phyloP scores from a whole-genome alignment of 2,113 vertebrate species.

The Pangasianodon gigas region DNA sequence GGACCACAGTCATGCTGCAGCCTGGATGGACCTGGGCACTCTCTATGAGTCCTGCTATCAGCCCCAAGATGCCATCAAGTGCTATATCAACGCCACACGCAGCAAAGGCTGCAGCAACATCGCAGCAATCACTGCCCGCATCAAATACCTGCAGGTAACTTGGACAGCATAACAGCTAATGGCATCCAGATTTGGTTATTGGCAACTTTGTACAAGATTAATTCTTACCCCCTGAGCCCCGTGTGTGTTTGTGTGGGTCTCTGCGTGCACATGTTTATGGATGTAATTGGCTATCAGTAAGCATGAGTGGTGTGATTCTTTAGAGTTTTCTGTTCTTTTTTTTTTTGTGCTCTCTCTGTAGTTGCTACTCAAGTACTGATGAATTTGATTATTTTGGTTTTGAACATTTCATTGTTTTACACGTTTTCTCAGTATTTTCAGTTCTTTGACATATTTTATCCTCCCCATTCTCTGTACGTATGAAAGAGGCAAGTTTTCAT shows the following conservation, averaged over 20 bases:
- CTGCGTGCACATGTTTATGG: not conserved
- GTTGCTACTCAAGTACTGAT: not conserved
- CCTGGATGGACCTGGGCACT: conserved; percentile 99
- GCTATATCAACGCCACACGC: conserved; percentile 96
- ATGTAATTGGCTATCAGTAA: not conserved
- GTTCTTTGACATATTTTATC: conserved; percentile 32
- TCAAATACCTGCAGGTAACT: conserved; percentile 97
- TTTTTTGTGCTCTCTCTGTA: not conserved
- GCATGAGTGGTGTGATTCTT: not conserved
- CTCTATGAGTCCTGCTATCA: conserved; percentile 98
- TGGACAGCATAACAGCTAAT: not conserved
- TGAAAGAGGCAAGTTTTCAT: conserved; percentile 24
- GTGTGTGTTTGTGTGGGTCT: not conserved
- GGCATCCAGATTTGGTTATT: conserved; percentile 3
- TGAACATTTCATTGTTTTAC: conserved; percentile 26
- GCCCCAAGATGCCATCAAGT: conserved; percentile 98
- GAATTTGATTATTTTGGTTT: not conserved
- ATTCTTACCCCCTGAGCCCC: not conserved
- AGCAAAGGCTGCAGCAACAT: conserved; percentile 97
- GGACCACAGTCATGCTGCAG: conserved; percentile 96
- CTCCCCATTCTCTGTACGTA: conserved; percentile 30
- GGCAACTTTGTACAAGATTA: not conserved
- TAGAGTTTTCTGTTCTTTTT: not conserved
- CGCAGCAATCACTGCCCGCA: conserved; percentile 90
- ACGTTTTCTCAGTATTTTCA: conserved; percentile 35